Percentiles rank a stretch among this genome's conserved stretches.
Evolutionary conservation across 2,888 invertebrate genomes (phyloP).

Genomic region (Philereme transversata): DNA sequence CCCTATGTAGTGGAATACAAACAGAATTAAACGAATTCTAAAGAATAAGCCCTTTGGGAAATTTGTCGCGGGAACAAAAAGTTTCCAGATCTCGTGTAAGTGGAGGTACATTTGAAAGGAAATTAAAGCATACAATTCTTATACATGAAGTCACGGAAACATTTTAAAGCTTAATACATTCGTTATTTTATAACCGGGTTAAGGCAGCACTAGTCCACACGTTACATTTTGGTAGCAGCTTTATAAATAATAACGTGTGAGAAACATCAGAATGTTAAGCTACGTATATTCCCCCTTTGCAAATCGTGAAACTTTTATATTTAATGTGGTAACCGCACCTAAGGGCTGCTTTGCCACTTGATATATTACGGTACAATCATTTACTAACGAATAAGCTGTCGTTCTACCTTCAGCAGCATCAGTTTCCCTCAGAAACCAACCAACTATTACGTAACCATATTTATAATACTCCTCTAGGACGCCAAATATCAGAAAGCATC

Average conservation of each 20-base stretch:
- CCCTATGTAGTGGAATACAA: conserved; percentile 24
- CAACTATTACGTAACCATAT: too few relatives aligned
- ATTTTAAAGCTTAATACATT: conserved; percentile 14
- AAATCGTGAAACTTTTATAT: not conserved
- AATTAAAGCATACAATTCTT: conserved; percentile 18
- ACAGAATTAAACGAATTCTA: conserved; percentile 42
- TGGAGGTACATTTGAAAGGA: conserved; percentile 25
- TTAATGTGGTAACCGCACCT: not conserved
- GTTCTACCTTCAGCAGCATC: too few relatives aligned
- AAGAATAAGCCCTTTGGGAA: conserved; percentile 46
- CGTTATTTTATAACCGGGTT: conserved; percentile 11
- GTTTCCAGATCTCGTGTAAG: conserved; percentile 32
- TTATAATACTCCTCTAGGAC: not conserved
- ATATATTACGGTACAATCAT: too few relatives aligned
- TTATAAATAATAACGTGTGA: not conserved
- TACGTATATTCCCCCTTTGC: not conserved
- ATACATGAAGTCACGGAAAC: conserved; percentile 9
- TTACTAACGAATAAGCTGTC: too few relatives aligned
- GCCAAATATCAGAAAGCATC: not conserved
- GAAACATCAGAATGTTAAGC: not conserved
- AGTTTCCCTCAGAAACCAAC: too few relatives aligned
- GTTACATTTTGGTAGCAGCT: conserved; percentile 3
- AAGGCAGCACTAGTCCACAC: conserved; percentile 2
- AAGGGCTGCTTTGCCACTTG: not conserved
- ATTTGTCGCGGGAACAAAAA: conserved; percentile 44